Evolutionary conservation across 2,113 vertebrate species (phyloP), one percentile per base, ranked within the genome.

Genomic region (Agelaius phoeniceus): DNA sequence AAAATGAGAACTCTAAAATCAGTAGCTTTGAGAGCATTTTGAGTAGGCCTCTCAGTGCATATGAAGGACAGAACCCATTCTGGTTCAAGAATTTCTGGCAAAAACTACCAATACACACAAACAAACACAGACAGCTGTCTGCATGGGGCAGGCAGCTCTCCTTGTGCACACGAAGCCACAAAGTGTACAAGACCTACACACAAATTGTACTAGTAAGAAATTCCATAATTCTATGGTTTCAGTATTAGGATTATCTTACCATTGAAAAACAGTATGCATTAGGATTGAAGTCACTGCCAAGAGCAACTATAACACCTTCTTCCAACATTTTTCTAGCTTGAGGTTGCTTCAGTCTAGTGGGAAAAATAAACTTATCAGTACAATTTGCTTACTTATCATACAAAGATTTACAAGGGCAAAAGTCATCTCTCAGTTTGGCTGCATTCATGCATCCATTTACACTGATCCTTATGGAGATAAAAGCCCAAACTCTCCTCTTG

Each of bases 281-380:
- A 6, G 99, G 99, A 97, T 99, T 99, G 95, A 99, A 99, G 97
- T 99, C 99, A 69, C 99, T 99, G 72, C 99, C 99, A 67, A 99
- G 98, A 63, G 99, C 98, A 48, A 99, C 99, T 33, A 99, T 98
- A 15, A 99, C 98, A 10, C 99, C 99, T 48, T 99, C 98, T 11
- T 99, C 98, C 91, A 99, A 83, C 99, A 99, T 99, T 97, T 98
- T 99, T 95, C 99, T 98, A 79, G 99, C 99, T 55, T 94, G 98
- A 62, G 99, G 99, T 93, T 99, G 99, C 55, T 98, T 98, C 81
- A 99, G 96, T 93, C 99, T 99, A 93, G 76, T 15, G 68, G 31
- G 39, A 69, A 57, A 77, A 79, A 91, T 28, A 93, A 33, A 46
- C 13, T 57, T 44, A 81, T 96, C 62, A 95, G 51, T 69, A 79